Conservation (phyloP, 2,797 vertebrate genomes). For the Peromyscus attwateri region DNA sequence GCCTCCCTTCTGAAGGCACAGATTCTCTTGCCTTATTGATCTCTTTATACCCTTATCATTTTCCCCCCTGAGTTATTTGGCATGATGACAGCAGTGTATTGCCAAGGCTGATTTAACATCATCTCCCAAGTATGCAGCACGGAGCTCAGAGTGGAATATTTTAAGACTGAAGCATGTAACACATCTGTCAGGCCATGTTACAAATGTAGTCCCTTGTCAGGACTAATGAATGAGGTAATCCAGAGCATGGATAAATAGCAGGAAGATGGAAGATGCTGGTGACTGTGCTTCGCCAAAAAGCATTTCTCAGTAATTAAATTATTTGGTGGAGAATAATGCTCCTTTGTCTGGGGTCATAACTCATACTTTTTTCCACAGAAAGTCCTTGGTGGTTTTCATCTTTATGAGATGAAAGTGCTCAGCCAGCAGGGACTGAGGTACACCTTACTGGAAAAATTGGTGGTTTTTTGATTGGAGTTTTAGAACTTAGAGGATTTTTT, state of each 20-base stretch:
- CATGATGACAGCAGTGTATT: conserved; percentile 49
- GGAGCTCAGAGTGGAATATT: conserved; percentile 76
- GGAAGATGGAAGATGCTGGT: conserved; percentile 67
- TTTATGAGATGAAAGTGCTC: background rate
- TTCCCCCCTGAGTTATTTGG: conserved; percentile 77
- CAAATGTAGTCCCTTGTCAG: conserved; percentile 76
- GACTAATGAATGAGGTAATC: conserved; percentile 80
- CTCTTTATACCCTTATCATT: conserved; percentile 82
- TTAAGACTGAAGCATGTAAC: conserved; percentile 77
- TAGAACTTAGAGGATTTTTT: background rate
- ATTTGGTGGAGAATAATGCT: conserved; percentile 55
- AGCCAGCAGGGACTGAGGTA: background rate
- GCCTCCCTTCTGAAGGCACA: conserved; percentile 63
- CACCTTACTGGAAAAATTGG: background rate
- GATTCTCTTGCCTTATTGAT: conserved; percentile 81
- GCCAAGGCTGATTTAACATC: conserved; percentile 81
- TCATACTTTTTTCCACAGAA: background rate
- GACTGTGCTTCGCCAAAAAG: conserved; percentile 51
- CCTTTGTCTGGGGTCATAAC: conserved; percentile 46
- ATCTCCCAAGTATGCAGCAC: conserved; percentile 78
- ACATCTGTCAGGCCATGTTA: conserved; percentile 77
- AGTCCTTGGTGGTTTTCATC: conserved; percentile 21
- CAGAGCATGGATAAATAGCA: conserved; percentile 61
- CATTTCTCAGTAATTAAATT: conserved; percentile 77
- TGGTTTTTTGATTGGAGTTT: background rate